Conservation (phyloP, 2,888 invertebrate species). For the Hirtodrosophila confusa region DNA sequence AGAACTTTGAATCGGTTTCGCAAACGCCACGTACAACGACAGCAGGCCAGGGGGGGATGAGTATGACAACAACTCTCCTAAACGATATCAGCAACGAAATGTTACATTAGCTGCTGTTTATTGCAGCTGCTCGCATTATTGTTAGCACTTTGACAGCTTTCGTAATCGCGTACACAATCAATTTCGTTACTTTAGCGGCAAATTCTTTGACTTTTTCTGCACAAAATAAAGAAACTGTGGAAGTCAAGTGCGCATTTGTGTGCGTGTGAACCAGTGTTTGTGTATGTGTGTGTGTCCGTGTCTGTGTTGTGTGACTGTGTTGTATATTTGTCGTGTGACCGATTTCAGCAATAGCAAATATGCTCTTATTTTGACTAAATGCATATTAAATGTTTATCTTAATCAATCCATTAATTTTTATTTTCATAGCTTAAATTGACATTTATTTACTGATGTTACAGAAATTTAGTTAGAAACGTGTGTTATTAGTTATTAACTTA, state of each 20-base stretch:
- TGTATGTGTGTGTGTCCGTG: slow-evolving; percentile 26
- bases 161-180: slow-evolving; percentile 50
- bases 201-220: slow-evolving; percentile 55
- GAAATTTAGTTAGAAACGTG: background rate
- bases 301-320: slow-evolving; percentile 33
- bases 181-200: slow-evolving; percentile 55
- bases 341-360: slow-evolving; percentile 10
- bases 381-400: slow-evolving; percentile 10
- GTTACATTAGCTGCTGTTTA: slow-evolving; percentile 47
- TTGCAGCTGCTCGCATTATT: slow-evolving; percentile 52
- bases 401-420: too few relatives aligned
- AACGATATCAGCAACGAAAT: slow-evolving; percentile 41
- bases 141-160: slow-evolving; percentile 43
- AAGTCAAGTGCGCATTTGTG: slow-evolving; percentile 66
- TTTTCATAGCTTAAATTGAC: too few relatives aligned
- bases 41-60: slow-evolving; percentile 29
- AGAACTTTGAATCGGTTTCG: slow-evolving; percentile 34
- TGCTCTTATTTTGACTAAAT: slow-evolving; percentile 1
- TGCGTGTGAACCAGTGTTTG: slow-evolving; percentile 44
- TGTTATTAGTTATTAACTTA: background rate
- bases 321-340: slow-evolving; percentile 43
- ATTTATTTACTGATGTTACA: too few relatives aligned
- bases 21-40: slow-evolving; percentile 72
- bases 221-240: slow-evolving; percentile 72
- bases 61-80: slow-evolving; percentile 58